phyloP scores from a whole-genome alignment of 2,797 vertebrate genomes.

The Setipinna tenuifilis region DNA sequence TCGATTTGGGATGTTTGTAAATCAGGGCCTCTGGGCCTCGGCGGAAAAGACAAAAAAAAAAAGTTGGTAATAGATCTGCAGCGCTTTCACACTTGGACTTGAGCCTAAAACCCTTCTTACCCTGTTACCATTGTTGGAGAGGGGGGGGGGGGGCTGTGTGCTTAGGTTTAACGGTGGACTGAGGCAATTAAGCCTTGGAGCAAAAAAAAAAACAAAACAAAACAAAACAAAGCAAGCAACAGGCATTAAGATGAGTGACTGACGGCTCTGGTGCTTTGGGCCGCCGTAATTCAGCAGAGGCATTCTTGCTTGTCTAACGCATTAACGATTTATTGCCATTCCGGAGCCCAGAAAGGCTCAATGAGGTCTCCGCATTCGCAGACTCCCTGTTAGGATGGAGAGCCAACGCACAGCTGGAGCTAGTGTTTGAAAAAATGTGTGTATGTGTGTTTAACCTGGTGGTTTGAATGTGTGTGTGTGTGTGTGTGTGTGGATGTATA shows the following conservation, averaged over 20 bases:
- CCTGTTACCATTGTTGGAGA: neutral
- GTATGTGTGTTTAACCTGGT: neutral
- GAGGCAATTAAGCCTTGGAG: neutral
- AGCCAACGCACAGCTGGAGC: neutral
- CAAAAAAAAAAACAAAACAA: too few relatives aligned
- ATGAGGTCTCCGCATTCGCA: neutral
- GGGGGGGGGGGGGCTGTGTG: neutral
- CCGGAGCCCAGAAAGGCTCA: neutral
- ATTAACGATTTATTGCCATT: neutral
- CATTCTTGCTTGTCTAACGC: neutral
- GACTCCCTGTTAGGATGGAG: neutral
- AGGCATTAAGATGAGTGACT: slow-evolving; percentile 11
- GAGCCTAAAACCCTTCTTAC: neutral
- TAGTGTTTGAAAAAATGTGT: neutral
- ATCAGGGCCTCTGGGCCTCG: neutral
- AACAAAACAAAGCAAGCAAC: neutral
- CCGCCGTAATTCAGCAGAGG: neutral
- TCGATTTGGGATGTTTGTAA: neutral
- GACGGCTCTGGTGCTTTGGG: neutral
- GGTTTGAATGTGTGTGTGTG: too few relatives aligned
- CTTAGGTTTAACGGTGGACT: neutral
- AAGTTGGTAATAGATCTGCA: neutral
- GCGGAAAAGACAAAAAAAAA: neutral
- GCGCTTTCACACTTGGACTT: neutral
- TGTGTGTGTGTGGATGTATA: too few relatives aligned